Percentiles rank a stretch among this genome's conserved stretches.
Evolutionary conservation across 2,888 invertebrate genomes (phyloP).

Genomic region (Microctonus aethiopoides): DNA sequence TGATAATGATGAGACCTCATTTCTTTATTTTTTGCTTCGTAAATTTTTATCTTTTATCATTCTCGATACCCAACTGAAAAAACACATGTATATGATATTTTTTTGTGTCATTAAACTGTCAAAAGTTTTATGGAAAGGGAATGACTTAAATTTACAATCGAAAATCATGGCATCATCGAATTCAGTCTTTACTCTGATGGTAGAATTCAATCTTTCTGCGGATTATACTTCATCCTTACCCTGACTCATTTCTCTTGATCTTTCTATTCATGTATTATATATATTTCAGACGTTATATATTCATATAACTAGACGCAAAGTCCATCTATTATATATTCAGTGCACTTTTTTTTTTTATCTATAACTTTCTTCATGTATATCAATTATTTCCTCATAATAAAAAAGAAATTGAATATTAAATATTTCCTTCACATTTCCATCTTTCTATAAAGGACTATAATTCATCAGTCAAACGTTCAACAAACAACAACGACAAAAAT

Average conservation of each 20-base stretch:
- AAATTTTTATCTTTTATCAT: background rate
- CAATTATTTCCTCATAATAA: no score
- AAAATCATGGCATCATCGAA: background rate
- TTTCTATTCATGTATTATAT: no score
- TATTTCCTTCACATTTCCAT: no score
- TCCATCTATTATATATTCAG: no score
- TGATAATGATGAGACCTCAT: constrained; percentile 2
- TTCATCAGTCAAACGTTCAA: no score
- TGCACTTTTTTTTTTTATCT: no score
- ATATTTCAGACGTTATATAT: no score
- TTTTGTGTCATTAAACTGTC: background rate
- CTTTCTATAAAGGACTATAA: no score
- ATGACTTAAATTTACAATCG: background rate
- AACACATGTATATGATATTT: background rate
- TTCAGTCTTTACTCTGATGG: background rate
- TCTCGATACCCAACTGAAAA: background rate
- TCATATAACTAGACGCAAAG: no score
- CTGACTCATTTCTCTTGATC: background rate
- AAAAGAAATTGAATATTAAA: no score
- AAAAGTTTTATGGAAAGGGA: background rate
- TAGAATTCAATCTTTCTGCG: background rate
- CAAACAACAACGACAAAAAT: no score
- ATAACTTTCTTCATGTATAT: no score
- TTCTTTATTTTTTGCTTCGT: background rate
- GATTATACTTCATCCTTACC: background rate